These are phyloP conservation scores for Boleophthalmus pectinirostris DNA, from an alignment of 2,113 vertebrate species.

Conservation along the genomic window DNA sequence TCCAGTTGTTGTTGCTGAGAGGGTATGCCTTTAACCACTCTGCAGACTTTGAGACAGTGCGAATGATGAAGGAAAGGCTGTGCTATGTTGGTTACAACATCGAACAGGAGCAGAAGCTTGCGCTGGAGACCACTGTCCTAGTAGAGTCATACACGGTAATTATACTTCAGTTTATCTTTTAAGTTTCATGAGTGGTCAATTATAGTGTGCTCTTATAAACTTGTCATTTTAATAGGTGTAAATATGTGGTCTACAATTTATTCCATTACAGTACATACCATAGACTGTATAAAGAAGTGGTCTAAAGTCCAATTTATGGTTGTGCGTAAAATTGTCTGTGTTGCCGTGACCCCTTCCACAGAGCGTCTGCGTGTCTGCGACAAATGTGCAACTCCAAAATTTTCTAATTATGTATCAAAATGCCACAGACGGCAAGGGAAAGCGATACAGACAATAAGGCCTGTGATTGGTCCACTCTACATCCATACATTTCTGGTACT, in stretches of 20 bases:
- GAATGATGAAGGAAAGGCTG: conserved; percentile 99
- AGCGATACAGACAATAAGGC: too few species aligned
- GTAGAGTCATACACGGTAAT: conserved; percentile 96
- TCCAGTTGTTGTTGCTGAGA: conserved; percentile 88
- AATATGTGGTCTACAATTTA: neutral
- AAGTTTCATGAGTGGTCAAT: neutral
- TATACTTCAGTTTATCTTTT: neutral
- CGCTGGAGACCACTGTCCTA: conserved; percentile 95
- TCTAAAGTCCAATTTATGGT: too few species aligned
- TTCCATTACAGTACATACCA: neutral
- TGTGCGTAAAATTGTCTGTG: too few species aligned
- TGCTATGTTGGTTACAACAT: conserved; percentile 99
- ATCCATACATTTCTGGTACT: too few species aligned
- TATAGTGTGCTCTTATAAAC: neutral
- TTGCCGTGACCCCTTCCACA: too few species aligned
- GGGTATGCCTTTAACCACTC: conserved; percentile 99
- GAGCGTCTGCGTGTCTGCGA: too few species aligned
- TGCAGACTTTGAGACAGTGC: conserved; percentile 97
- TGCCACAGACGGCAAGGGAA: too few species aligned
- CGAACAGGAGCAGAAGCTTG: conserved; percentile 98
- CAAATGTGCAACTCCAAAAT: too few species aligned
- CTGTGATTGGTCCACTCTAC: too few species aligned
- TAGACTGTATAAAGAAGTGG: too few species aligned
- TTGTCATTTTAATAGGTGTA: too few species aligned
- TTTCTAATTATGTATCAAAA: too few species aligned